These are phyloP conservation scores for Chloropsis cyanopogon DNA, from an alignment of 2,113 vertebrate genomes.

Conservation along the genomic window DNA sequence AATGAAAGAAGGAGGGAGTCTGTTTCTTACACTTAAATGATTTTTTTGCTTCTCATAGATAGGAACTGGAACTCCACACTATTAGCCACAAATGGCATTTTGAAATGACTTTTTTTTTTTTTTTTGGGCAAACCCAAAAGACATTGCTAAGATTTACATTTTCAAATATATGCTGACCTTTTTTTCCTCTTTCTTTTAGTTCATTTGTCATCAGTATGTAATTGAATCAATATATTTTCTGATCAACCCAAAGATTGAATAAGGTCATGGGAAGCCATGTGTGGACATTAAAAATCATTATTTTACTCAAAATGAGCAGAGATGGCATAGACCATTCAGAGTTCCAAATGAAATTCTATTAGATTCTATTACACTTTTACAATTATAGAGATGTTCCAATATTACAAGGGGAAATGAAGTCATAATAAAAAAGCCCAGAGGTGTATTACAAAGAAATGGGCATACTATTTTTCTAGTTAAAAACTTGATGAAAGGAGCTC, in stretches of 20 bases:
- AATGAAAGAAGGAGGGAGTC: slow-evolving; percentile 67
- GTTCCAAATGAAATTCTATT: slow-evolving; percentile 99
- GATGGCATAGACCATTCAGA: slow-evolving; percentile 92
- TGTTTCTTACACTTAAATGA: slow-evolving; percentile 75
- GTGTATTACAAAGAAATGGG: slow-evolving; percentile 98
- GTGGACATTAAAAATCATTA: slow-evolving; percentile 99
- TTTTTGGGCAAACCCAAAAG: slow-evolving; percentile 89
- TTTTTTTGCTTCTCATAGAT: slow-evolving; percentile 77
- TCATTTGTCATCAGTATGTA: slow-evolving; percentile 98
- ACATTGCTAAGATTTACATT: slow-evolving; percentile 99
- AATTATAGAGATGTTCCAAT: slow-evolving; percentile 99
- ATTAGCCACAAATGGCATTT: slow-evolving; percentile 95
- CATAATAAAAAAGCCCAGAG: slow-evolving; percentile 99
- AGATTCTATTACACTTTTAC: slow-evolving; percentile 99
- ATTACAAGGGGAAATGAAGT: slow-evolving; percentile 99
- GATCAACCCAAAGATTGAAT: slow-evolving; percentile 99
- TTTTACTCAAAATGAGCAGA: slow-evolving; percentile 98
- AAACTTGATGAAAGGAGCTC: slow-evolving; percentile 94
- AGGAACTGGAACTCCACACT: slow-evolving; percentile 78
- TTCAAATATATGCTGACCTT: slow-evolving; percentile 99
- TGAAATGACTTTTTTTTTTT: slow-evolving; percentile 89
- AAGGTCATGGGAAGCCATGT: slow-evolving; percentile 99
- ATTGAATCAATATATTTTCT: slow-evolving; percentile 99
- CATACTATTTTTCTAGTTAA: slow-evolving; percentile 93
- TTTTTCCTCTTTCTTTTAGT: slow-evolving; percentile 90